Base-by-base conservation (phyloP, 2,797 vertebrate genomes). In the Phalanger gymnotis region DNA sequence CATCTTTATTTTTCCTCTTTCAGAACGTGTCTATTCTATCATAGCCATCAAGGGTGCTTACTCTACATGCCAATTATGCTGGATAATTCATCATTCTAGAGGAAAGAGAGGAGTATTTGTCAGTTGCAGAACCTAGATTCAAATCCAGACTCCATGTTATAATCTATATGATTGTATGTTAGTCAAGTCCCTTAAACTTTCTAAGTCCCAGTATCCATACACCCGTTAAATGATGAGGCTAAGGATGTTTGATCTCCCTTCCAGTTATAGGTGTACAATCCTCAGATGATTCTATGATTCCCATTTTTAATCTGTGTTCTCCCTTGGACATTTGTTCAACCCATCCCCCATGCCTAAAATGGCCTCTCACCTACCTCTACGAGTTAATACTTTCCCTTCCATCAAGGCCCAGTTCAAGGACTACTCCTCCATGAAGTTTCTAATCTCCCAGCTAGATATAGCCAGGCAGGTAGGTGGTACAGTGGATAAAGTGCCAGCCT, bases 1-100 rank as follows among this genome's bases (percentile, higher is more conserved):
- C 93, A 96, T 95, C 94, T n/a, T 91, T 95, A 66, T n/a, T 94
- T 97, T 92, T 53, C 34, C n/a, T 5, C 22, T 93, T 96, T 94
- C 58, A 47, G 57, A 58, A 96, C n/a, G 34, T 66, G 61, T 73
- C 16, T 73, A 40, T 73, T 73, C n/a, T 73, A 73, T 73, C 14
- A n/a, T 2, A 73, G 14, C n/a, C n/a, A 40, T 73, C 66, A 73
- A 73, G 34, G n/a, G 5, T 34, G n/a, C 14, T 66, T 66, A 66
- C 13, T 66, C 61, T n/a, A 66, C 14, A 73, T 22, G 16, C n/a
- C n/a, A 73, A 7, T 73, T n/a, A 40, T 73, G 14, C 66, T 19
- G 16, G 66, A 40, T 73, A 5, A 73, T 73, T 40, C 14, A n/a
- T 14, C 61, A 73, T 40, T 73, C 16, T 73, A 40, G n/a, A 40